A percentile compares a stretch with the other conserved stretches of the same genome.
phyloP scores from a whole-genome alignment of 2,113 vertebrate genomes.

The Misgurnus anguillicaudatus region DNA sequence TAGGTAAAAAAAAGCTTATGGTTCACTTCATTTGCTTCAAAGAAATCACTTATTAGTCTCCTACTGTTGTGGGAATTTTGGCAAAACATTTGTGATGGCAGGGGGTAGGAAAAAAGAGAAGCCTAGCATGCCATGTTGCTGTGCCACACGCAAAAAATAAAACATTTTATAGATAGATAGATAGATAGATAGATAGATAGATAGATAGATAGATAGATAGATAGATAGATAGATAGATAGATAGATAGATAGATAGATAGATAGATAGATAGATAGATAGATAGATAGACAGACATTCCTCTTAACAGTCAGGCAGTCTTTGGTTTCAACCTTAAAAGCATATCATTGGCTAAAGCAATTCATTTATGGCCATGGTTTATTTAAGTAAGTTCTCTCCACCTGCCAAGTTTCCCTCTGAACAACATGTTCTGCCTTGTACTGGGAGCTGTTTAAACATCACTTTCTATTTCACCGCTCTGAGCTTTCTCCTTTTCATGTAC shows the following conservation, averaged over 20 bases:
- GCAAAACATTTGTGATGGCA: neutral
- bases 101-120: neutral
- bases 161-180: neutral
- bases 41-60: conserved; percentile 31
- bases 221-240: too few species aligned
- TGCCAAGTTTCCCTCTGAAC: neutral
- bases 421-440: conserved; percentile 41
- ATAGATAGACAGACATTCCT: neutral
- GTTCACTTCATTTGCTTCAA: conserved; percentile 39
- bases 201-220: neutral
- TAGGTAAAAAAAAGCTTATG: conserved; percentile 11
- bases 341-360: conserved; percentile 18
- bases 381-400: conserved; percentile 23
- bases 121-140: neutral
- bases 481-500: neutral
- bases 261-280: too few species aligned
- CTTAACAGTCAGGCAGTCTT: conserved; percentile 17
- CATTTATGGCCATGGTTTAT: conserved; percentile 35
- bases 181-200: neutral
- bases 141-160: neutral
- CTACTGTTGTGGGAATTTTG: conserved; percentile 22
- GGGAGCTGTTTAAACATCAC: conserved; percentile 24
- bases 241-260: too few species aligned
- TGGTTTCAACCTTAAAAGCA: conserved; percentile 3
- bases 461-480: neutral